Percentiles rank a stretch among this genome's conserved stretches.
These are phyloP conservation scores for Oopsacas minuta DNA, from an alignment of 37 sponge, comb jelly and placozoan genomes.

Conservation along the genomic window DNA sequence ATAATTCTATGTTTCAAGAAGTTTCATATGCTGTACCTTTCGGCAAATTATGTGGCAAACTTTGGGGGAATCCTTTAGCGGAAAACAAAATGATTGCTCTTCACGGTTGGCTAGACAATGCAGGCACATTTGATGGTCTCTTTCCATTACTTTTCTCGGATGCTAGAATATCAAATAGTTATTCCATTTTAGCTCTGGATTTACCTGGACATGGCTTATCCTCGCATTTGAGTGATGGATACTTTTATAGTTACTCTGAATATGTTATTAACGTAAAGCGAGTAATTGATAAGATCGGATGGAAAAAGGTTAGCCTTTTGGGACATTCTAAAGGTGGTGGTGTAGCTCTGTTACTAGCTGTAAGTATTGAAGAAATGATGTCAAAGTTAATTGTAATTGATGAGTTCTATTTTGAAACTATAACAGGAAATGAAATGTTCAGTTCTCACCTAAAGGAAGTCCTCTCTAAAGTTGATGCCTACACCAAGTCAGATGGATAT, in stretches of 20 bases:
- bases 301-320: background rate
- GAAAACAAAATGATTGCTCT: background rate
- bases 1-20: background rate
- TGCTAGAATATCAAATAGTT: background rate
- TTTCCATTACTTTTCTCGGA: slow-evolving; percentile 42
- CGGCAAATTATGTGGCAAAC: background rate
- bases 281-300: slow-evolving; percentile 32
- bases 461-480: background rate
- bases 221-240: slow-evolving; percentile 41
- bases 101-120: slow-evolving; percentile 69
- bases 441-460: background rate
- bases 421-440: background rate
- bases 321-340: background rate
- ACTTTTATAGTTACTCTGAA: slow-evolving; percentile 22
- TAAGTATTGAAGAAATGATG: background rate
- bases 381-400: background rate
- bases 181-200: slow-evolving; percentile 49
- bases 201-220: slow-evolving; percentile 66
- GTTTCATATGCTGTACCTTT: background rate
- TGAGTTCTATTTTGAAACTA: background rate
- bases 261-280: slow-evolving; percentile 46
- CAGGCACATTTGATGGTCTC: slow-evolving; percentile 51
- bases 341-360: background rate
- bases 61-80: background rate
- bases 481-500: background rate